Conservation (phyloP, 2,797 vertebrate genomes). For the Enteromius thamalakanensis region DNA sequence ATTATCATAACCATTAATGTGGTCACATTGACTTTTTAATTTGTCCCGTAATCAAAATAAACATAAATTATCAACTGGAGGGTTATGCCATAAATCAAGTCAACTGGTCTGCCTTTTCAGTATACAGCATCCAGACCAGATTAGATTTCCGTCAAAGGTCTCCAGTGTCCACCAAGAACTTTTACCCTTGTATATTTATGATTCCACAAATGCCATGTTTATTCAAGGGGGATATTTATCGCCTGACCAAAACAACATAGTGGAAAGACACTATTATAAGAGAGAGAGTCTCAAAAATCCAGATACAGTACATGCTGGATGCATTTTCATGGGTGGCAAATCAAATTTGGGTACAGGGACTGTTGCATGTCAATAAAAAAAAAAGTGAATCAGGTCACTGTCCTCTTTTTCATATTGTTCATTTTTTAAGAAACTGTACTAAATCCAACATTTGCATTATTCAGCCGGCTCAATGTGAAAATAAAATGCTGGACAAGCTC, state of each 20-base stretch:
- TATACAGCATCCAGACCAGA: background rate
- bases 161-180: constrained; percentile 23
- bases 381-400: too few relatives aligned
- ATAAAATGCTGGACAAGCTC: background rate
- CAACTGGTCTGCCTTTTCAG: background rate
- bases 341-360: too few relatives aligned
- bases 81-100: constrained; percentile 23
- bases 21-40: background rate
- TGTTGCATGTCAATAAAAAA: too few relatives aligned
- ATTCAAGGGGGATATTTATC: constrained; percentile 31
- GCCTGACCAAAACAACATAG: background rate
- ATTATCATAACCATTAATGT: background rate
- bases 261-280: background rate
- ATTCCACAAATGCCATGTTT: constrained; percentile 24
- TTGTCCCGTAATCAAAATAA: background rate
- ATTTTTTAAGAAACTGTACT: background rate
- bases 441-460: background rate
- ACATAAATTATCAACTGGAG: background rate
- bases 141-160: constrained; percentile 1
- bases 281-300: background rate
- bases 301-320: background rate
- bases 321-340: too few relatives aligned
- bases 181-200: constrained; percentile 13
- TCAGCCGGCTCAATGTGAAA: background rate
- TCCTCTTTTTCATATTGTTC: background rate